Percentiles rank a stretch among this genome's conserved stretches.
phyloP scores from a whole-genome alignment of 2,888 invertebrate genomes.

The Caenorhabditis doughertyi region DNA sequence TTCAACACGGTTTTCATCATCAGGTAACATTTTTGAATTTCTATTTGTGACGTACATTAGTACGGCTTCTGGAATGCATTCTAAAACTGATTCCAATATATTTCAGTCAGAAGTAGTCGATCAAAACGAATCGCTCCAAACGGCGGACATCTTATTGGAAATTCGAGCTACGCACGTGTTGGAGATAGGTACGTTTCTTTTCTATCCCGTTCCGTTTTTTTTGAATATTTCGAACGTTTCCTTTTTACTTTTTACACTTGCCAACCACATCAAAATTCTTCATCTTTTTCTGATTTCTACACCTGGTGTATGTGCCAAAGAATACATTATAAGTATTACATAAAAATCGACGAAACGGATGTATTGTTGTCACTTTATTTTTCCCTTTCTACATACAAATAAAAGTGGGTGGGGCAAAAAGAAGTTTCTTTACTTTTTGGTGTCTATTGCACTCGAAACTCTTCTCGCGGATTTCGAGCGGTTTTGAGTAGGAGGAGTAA shows the following conservation, averaged over 20 bases:
- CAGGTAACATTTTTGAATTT: slow-evolving; percentile 17
- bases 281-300: background rate
- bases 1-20: slow-evolving; percentile 44
- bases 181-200: slow-evolving; percentile 60
- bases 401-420: slow-evolving; percentile 37
- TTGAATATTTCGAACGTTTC: background rate
- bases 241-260: slow-evolving; percentile 25
- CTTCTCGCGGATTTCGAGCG: slow-evolving; percentile 42
- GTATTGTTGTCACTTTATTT: slow-evolving; percentile 31
- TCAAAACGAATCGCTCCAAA: slow-evolving; percentile 28
- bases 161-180: slow-evolving; percentile 62
- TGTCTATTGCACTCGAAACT: slow-evolving; percentile 36
- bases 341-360: slow-evolving; percentile 1
- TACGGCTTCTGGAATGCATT: no score
- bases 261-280: slow-evolving; percentile 14
- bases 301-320: slow-evolving; percentile 31
- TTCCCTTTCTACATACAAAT: background rate
- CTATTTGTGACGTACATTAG: no score
- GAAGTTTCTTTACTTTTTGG: slow-evolving; percentile 2
- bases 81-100: background rate
- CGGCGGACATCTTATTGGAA: slow-evolving; percentile 57
- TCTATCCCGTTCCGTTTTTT: background rate
- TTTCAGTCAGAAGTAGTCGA: slow-evolving; percentile 45
- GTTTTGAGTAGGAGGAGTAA: slow-evolving; percentile 4
- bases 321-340: background rate